Percentiles rank a stretch among this genome's conserved stretches.
Evolutionary conservation across 2,113 vertebrate species (phyloP).

Genomic region (Paralichthys olivaceus): DNA sequence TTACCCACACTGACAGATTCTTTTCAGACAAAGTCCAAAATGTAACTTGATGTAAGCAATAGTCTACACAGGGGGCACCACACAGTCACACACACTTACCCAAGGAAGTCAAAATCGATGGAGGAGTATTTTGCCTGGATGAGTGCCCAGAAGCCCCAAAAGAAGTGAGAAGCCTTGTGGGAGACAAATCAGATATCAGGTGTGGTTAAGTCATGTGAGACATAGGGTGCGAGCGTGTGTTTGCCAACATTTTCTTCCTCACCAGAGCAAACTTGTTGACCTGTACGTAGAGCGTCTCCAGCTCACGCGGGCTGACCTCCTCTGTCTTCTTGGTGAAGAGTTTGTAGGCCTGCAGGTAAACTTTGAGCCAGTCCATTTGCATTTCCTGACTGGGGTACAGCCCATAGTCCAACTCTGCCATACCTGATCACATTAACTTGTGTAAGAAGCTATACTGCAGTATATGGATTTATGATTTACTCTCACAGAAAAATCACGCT

Average conservation of each 20-base stretch:
- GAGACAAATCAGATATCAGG: slow-evolving; percentile 33
- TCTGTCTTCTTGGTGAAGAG: slow-evolving; percentile 80
- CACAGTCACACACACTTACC: slow-evolving; percentile 80
- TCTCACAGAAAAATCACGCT: background rate
- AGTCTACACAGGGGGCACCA: too few species aligned
- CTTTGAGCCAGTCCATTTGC: slow-evolving; percentile 91
- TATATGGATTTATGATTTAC: accelerated
- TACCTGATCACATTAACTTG: slow-evolving; percentile 80
- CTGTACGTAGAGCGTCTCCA: slow-evolving; percentile 93
- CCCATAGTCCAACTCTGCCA: slow-evolving; percentile 90
- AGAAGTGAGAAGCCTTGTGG: slow-evolving; percentile 93
- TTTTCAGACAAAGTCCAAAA: too few species aligned
- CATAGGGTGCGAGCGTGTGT: background rate
- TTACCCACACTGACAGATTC: slow-evolving; percentile 13
- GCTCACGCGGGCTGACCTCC: slow-evolving; percentile 85
- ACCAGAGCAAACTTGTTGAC: slow-evolving; percentile 98
- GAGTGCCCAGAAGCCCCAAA: slow-evolving; percentile 98
- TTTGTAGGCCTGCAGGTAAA: slow-evolving; percentile 92
- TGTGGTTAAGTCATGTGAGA: background rate
- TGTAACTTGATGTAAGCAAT: too few species aligned
- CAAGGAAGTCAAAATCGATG: slow-evolving; percentile 96
- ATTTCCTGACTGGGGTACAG: slow-evolving; percentile 87
- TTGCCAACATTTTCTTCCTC: slow-evolving; percentile 49
- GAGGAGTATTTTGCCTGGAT: slow-evolving; percentile 96
- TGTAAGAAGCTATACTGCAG: background rate